These are phyloP conservation scores for Entosphenus tridentatus DNA, from an alignment of 2,113 vertebrate species.

Conservation along the genomic window DNA sequence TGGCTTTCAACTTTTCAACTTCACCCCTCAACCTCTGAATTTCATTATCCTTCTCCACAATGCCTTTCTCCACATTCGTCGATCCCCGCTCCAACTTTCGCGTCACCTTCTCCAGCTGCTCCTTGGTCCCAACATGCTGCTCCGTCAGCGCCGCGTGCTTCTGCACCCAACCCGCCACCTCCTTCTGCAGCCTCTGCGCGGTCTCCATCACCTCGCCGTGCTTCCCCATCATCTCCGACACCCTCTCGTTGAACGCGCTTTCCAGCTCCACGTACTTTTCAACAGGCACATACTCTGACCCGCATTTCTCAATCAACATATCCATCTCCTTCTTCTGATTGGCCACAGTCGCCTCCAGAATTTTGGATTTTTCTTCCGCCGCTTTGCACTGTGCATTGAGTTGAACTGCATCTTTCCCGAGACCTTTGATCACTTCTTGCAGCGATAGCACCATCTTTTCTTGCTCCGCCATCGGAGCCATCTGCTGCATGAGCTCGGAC, in stretches of 20 bases:
- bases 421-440: neutral
- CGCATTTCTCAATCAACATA: neutral
- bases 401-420: neutral
- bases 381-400: neutral
- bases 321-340: neutral
- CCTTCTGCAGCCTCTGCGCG: neutral
- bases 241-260: constrained; percentile 1
- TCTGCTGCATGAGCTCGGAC: too few relatives aligned
- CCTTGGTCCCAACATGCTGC: neutral
- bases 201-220: neutral
- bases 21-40: constrained; percentile 32
- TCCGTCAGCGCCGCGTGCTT: neutral
- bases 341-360: neutral
- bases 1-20: constrained; percentile 29
- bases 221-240: neutral
- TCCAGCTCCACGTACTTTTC: constrained; percentile 1
- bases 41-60: constrained; percentile 22
- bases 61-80: neutral
- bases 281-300: neutral
- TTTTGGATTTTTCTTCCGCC: constrained; percentile 1
- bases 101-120: neutral
- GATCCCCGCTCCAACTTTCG: constrained; percentile 1
- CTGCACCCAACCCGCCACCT: neutral
- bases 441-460: neutral
- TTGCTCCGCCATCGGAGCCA: too few relatives aligned